phyloP scores from a whole-genome alignment of 2,113 vertebrate genomes.

The Oenanthe melanoleuca region DNA sequence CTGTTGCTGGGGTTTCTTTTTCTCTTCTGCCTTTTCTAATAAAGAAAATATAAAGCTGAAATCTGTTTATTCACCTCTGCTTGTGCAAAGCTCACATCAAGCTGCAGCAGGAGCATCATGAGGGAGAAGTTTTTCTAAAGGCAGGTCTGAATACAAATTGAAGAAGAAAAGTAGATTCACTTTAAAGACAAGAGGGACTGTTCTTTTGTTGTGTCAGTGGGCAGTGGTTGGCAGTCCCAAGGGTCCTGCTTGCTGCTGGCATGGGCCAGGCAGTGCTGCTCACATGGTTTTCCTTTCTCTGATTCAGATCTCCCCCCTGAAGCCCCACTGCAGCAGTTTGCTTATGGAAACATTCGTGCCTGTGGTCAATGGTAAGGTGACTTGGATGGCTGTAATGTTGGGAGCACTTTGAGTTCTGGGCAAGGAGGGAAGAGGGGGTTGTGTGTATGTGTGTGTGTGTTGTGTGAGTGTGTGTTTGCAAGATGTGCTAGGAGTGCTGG shows the following conservation, averaged over 20 bases:
- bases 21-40: not conserved
- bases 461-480: fast-evolving
- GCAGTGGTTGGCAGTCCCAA: not conserved
- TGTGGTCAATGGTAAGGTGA: not conserved
- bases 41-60: not conserved
- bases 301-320: not conserved
- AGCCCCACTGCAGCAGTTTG: not conserved
- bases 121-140: not conserved
- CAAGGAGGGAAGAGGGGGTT: not conserved
- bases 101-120: not conserved
- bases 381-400: fast-evolving
- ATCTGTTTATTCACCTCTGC: not conserved
- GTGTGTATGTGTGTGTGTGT: fast-evolving
- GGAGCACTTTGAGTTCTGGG: not conserved
- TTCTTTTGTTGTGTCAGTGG: not conserved
- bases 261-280: not conserved
- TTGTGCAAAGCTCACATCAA: not conserved
- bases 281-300: not conserved
- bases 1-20: not conserved
- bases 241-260: not conserved
- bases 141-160: not conserved
- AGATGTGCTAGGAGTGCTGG: not conserved
- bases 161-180: not conserved
- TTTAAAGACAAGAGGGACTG: not conserved
- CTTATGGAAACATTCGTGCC: not conserved